Base-by-base conservation (phyloP, 2,888 invertebrate species). In the Carpatolechia fugitivella region DNA sequence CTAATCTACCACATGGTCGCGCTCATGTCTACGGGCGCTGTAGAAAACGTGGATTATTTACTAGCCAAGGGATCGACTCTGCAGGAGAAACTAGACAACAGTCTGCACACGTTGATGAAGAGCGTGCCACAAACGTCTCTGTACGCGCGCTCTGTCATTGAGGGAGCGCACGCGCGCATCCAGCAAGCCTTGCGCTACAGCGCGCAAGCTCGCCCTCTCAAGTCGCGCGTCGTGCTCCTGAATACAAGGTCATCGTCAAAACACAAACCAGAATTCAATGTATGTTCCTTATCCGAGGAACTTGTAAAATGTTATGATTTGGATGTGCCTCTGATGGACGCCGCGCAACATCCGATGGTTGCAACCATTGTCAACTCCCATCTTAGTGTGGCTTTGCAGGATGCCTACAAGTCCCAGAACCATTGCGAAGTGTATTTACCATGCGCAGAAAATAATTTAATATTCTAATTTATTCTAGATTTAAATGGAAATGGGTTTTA, bases 61-160 rank as follows among this genome's bases (percentile, higher is more conserved):
- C 46, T 74, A 1, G 41, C 7, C 3, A 46, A 44, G 1, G 44
- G 57, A 2, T 40, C 48, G 1, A 60, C 63, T 0, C 80, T 80
- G 77, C 16, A 59, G 0, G 65, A 74, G 16, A 81, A 78, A 57
- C 51, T 81, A 1, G 64, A 70, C 0, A 52, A 52, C 0, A 68
- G 72, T 35, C 60, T 76, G 6, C 64, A 56, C 2, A 57, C 56
- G 1, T 44, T 78, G 10, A 60, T 65, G 3, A 72, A 72, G 0
- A 64, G 60, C 14, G 70, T 78, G 0, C 38, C 68, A 0, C 65
- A 70, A 38, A 74, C 80, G 1, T 60, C 62, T 3, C 73, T 78
- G 57, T 81, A 79, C 41, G 67, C 71, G 0, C 65, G 64, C 11
- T 60, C 68, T 3, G 49, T 72, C 0, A 70, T 80, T 13, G 68